These are phyloP conservation scores for Sylvicola fuscatus DNA, from an alignment of 2,888 invertebrate genomes.

Conservation along the genomic window DNA sequence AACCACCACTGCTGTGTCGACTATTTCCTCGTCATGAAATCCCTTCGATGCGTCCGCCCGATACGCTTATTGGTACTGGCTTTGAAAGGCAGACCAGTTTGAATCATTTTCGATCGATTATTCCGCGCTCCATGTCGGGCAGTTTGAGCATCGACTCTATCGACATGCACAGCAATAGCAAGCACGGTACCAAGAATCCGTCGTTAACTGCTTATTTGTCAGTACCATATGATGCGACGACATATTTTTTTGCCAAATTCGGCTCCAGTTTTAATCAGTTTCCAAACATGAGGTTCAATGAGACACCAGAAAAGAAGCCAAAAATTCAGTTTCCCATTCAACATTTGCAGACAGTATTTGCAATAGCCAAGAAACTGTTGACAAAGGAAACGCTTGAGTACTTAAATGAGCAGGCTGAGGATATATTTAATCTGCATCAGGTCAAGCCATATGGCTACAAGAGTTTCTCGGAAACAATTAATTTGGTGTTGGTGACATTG, in stretches of 20 bases:
- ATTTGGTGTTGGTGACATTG: conserved; percentile 79
- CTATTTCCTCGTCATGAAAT: conserved; percentile 66
- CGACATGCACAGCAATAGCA: conserved; percentile 15
- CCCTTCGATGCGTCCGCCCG: conserved; percentile 16
- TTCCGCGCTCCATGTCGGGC: conserved; percentile 77
- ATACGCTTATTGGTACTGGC: conserved; percentile 3
- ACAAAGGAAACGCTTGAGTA: conserved; percentile 64
- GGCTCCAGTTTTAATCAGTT: conserved; percentile 88
- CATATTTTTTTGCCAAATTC: conserved; percentile 76
- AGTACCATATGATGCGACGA: conserved; percentile 57
- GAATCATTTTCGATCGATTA: conserved; percentile 65
- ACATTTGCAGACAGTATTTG: conserved; percentile 59
- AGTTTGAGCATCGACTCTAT: conserved; percentile 48
- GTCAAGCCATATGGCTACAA: conserved; percentile 77
- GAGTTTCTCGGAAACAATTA: conserved; percentile 86
- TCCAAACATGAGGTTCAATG: conserved; percentile 58
- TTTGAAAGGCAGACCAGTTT: conserved; percentile 40
- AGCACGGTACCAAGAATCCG: conserved; percentile 13
- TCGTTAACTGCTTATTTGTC: conserved; percentile 33
- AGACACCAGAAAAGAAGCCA: conserved; percentile 44
- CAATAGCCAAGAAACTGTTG: conserved; percentile 63
- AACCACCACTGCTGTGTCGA: conserved; percentile 62
- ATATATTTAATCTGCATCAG: conserved; percentile 51
- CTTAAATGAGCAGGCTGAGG: conserved; percentile 66
- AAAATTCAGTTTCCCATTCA: conserved; percentile 49